Evolutionary conservation across 2,113 vertebrate genomes (phyloP).

Genomic region (Dascyllus trimaculatus): DNA sequence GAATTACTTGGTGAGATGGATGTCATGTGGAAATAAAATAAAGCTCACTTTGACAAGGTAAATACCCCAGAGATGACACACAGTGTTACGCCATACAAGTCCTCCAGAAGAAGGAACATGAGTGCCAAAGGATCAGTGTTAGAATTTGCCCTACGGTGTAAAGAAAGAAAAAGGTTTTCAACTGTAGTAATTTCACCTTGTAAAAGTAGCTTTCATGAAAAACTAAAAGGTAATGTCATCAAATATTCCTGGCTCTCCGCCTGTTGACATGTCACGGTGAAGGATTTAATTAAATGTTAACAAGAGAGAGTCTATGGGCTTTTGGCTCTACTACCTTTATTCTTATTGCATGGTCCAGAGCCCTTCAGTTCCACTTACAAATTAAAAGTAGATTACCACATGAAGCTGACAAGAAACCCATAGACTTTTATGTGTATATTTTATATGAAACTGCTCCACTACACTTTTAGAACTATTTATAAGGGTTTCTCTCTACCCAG

Average conservation of each 20-base stretch:
- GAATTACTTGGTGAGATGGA: not conserved
- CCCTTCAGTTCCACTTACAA: slow-evolving; percentile 6
- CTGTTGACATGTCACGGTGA: slow-evolving; percentile 14
- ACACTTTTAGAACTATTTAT: not conserved
- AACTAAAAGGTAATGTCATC: slow-evolving; percentile 14
- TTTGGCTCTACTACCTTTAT: slow-evolving; percentile 20
- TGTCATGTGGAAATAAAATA: slow-evolving; percentile 13
- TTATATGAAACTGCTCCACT: not conserved
- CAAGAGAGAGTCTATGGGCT: slow-evolving; percentile 17
- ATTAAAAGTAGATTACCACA: slow-evolving; percentile 19
- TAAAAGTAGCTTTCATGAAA: not conserved
- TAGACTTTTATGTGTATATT: not conserved
- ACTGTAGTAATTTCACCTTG: too few relatives aligned
- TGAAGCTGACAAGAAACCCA: slow-evolving; percentile 1
- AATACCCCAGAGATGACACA: not conserved
- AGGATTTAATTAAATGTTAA: slow-evolving; percentile 43
- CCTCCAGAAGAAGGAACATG: not conserved
- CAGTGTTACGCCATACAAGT: not conserved
- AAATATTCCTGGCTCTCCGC: slow-evolving; percentile 11
- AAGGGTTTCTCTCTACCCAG: not conserved
- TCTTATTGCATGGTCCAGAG: slow-evolving; percentile 16
- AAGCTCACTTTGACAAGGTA: slow-evolving; percentile 2
- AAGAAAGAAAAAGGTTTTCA: not conserved
- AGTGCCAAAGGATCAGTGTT: not conserved
- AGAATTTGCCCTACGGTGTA: not conserved